A percentile compares a stretch with the other conserved stretches of the same genome.
Evolutionary conservation across 2,113 vertebrate species (phyloP).

Genomic region (Daphoenositta chrysoptera): DNA sequence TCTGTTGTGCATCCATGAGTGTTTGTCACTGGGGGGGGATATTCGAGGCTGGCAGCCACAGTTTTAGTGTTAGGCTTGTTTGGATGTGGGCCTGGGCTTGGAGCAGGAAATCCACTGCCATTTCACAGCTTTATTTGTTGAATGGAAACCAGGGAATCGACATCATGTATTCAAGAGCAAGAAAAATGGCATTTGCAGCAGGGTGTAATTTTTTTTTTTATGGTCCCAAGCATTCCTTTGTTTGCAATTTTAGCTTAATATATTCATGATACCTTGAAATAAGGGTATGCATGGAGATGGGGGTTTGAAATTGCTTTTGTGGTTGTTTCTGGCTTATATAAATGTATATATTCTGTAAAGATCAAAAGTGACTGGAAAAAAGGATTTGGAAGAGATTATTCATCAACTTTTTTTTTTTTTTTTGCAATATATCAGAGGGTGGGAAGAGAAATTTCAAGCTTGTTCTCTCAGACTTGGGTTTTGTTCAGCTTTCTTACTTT

Average conservation of each 20-base stretch:
- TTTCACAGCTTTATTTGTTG: neutral
- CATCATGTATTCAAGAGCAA: neutral
- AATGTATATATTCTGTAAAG: neutral
- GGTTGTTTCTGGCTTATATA: neutral
- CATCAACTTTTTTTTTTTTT: neutral
- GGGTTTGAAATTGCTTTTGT: neutral
- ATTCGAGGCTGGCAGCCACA: neutral
- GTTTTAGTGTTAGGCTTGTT: neutral
- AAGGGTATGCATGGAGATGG: neutral
- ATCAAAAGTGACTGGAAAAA: neutral
- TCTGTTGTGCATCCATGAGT: rapidly evolving
- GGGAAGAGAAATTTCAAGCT: neutral
- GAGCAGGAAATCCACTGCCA: neutral
- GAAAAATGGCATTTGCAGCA: neutral
- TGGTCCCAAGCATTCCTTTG: neutral
- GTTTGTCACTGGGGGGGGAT: neutral
- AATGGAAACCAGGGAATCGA: neutral
- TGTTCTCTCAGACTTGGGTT: neutral
- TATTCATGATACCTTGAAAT: neutral
- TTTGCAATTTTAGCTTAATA: neutral
- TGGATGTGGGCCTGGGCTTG: neutral
- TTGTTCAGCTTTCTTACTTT: neutral
- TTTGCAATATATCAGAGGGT: neutral
- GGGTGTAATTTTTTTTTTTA: neutral
- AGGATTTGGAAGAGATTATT: neutral